Evolutionary conservation across 2,113 vertebrate genomes (phyloP), one percentile per base, ranked within the genome.

Genomic region (Lepus americanus): DNA sequence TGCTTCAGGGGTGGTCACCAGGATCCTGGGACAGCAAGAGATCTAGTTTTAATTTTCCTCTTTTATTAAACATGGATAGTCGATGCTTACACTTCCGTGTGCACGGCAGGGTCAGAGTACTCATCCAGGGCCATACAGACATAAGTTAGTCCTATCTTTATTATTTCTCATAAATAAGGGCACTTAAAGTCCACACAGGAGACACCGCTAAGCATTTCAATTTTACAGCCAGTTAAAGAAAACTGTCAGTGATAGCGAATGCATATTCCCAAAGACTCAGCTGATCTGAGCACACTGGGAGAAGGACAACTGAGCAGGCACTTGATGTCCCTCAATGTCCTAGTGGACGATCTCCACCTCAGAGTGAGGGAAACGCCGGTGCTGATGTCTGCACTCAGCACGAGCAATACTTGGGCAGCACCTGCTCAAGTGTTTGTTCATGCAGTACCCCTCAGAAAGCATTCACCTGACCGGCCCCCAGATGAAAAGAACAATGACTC

Each of bases 221-320:
- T 39, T 66, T 74, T 59, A 90, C 16, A 69, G 61, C 0, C 31
- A 59, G 51, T 67, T 80, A 64, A 66, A 87, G 67, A 95, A 85
- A 94, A 86, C 11, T 23, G 22, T 79, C 64, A 85, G 83, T 96
- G 90, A 72, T 3, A 80, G 29, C 6, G n/a, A 27, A 95, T 80
- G 72, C 69, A 92, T 16, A 81, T 78, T 74, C 44, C 66, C 89
- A 31, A 85, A 95, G 27, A 49, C 13, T 87, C 49, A 94, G 33
- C 6, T 67, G 73, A 87, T 53, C 9, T 55, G 19, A 31, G 6
- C 67, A 78, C 27, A 25, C 13, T 36, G 74, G 39, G 67, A 64
- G 55, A 61, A 72, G 13, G 73, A 51, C 5, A 66, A 51, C 7
- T 19, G 55, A 76, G 64, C 16, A 36, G 27, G 27, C 49, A 9